Conservation (phyloP, 2,797 vertebrate genomes). For the Chiroxiphia lanceolata region DNA sequence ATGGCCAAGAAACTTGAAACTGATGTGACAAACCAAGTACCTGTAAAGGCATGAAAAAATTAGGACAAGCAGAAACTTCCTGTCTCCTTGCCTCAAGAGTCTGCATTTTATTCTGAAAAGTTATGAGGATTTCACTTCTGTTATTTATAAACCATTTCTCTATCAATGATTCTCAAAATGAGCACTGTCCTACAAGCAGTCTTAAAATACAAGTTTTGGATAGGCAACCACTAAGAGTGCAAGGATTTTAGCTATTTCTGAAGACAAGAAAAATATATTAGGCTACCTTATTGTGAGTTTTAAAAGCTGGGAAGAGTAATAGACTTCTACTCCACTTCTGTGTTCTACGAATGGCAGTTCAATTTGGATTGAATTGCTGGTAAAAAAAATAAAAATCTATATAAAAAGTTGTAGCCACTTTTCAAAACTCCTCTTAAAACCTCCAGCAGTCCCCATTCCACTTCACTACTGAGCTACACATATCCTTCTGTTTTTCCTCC, state of each 20-base stretch:
- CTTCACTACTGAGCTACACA: neutral
- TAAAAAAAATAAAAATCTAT: neutral
- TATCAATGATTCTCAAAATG: neutral
- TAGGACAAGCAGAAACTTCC: neutral
- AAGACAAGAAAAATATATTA: neutral
- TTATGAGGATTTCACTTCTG: neutral
- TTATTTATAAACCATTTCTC: neutral
- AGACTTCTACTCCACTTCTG: neutral
- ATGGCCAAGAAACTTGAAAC: neutral
- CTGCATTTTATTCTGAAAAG: neutral
- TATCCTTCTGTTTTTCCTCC: neutral
- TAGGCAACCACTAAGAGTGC: neutral
- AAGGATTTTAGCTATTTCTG: neutral
- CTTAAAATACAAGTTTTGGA: neutral
- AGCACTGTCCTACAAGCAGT: neutral
- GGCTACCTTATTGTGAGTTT: neutral
- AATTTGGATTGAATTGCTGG: neutral
- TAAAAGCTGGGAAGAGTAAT: neutral
- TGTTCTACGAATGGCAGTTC: neutral
- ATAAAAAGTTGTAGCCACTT: neutral
- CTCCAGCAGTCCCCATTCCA: neutral
- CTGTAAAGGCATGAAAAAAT: neutral
- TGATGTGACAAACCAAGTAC: constrained; percentile 22
- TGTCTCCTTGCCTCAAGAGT: neutral
- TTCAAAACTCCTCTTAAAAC: neutral